These are phyloP conservation scores for Pseudomugil gertrudae DNA, from an alignment of 2,797 vertebrate genomes.

Conservation along the genomic window DNA sequence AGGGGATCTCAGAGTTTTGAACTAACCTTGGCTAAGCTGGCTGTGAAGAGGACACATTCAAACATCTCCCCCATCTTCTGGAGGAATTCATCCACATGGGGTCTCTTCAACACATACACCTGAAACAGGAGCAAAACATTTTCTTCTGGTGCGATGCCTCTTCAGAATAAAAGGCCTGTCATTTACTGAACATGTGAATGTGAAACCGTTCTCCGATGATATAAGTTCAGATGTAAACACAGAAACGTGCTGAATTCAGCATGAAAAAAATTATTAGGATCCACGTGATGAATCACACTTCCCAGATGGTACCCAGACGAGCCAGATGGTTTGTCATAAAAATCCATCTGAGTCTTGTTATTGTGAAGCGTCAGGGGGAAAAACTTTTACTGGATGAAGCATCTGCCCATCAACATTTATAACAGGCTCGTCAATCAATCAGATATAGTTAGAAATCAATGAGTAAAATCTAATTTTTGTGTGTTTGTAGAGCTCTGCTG, in stretches of 20 bases:
- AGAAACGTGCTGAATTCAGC: background rate
- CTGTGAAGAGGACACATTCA: constrained; percentile 97
- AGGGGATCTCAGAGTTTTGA: background rate
- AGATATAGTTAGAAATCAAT: background rate
- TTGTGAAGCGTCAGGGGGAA: background rate
- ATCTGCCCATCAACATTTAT: background rate
- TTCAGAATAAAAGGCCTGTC: too few species aligned
- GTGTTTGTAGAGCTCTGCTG: too few species aligned
- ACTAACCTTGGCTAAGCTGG: constrained; percentile 95
- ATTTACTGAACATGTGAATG: background rate
- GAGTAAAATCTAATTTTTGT: background rate
- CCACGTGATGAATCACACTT: background rate
- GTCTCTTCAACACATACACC: constrained; percentile 97
- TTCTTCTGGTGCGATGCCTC: too few species aligned
- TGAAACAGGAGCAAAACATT: constrained; percentile 64
- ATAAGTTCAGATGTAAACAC: background rate
- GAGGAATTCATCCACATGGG: constrained; percentile 96
- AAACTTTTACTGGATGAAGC: background rate
- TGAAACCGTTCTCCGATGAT: background rate
- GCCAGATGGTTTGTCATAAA: background rate
- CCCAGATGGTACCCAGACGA: background rate
- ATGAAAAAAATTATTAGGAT: background rate
- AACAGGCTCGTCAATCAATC: background rate
- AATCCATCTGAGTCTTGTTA: background rate
- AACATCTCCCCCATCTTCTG: constrained; percentile 98